A percentile compares a stretch with the other conserved stretches of the same genome.
phyloP scores from a whole-genome alignment of 2,797 vertebrate species.

The Urophycis tenuis region DNA sequence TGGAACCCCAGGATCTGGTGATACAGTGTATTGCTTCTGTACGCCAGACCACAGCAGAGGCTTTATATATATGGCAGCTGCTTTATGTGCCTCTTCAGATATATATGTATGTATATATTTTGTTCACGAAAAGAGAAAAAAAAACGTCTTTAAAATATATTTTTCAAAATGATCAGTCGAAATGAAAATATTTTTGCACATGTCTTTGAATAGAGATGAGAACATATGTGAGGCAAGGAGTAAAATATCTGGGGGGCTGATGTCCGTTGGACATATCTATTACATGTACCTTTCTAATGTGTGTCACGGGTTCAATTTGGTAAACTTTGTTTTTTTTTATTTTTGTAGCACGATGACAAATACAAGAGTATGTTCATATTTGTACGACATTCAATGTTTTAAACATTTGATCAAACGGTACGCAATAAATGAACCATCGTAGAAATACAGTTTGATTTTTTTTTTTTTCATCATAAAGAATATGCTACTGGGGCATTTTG shows the following conservation, averaged over 20 bases:
- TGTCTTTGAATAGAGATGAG: slow-evolving; percentile 17
- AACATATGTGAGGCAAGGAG: neutral
- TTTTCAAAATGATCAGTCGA: neutral
- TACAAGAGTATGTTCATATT: neutral
- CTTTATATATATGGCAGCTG: slow-evolving; percentile 50
- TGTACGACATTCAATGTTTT: neutral
- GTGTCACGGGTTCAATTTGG: neutral
- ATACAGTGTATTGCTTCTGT: slow-evolving; percentile 13
- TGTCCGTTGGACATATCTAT: neutral
- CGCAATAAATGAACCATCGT: neutral
- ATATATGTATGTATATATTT: slow-evolving; percentile 35
- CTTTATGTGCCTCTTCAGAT: slow-evolving; percentile 32
- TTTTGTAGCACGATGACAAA: neutral
- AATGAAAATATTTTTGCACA: neutral
- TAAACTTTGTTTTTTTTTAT: neutral
- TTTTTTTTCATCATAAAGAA: neutral
- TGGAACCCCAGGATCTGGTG: slow-evolving; percentile 3
- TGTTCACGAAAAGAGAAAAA: slow-evolving; percentile 32
- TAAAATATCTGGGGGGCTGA: slow-evolving; percentile 18
- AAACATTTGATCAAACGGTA: neutral
- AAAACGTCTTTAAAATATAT: neutral
- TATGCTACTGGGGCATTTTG: neutral
- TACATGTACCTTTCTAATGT: neutral
- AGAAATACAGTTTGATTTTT: neutral
- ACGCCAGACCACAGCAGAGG: slow-evolving; percentile 16